Percentiles rank a stretch among this genome's conserved stretches.
These are phyloP conservation scores for Sebastiscus tertius DNA, from an alignment of 2,797 vertebrate genomes.

Conservation along the genomic window DNA sequence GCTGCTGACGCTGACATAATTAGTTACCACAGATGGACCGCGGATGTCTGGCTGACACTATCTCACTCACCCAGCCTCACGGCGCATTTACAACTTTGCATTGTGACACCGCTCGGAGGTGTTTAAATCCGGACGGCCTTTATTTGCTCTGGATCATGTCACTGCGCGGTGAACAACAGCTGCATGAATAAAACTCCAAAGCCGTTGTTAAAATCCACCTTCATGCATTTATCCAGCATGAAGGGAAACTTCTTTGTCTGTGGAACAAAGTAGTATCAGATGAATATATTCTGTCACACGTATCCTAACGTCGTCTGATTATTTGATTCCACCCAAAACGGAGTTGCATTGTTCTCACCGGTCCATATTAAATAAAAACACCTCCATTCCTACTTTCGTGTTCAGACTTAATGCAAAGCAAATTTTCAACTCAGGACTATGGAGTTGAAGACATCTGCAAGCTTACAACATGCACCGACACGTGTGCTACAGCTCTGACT, in stretches of 20 bases:
- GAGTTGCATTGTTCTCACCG: not conserved
- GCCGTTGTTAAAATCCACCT: not conserved
- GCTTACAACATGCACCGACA: not conserved
- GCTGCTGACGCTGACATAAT: slow-evolving; percentile 64
- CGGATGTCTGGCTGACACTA: slow-evolving; percentile 54
- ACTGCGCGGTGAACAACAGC: slow-evolving; percentile 1
- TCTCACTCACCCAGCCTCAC: slow-evolving; percentile 34
- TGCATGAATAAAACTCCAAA: not conserved
- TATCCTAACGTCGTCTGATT: not conserved
- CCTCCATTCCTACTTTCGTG: not conserved
- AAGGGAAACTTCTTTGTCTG: not conserved
- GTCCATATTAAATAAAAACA: not conserved
- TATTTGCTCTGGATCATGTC: slow-evolving; percentile 16
- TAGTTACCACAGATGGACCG: slow-evolving; percentile 69
- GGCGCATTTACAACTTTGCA: slow-evolving; percentile 25
- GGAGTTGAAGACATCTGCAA: not conserved
- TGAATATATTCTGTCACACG: not conserved
- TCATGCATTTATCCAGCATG: not conserved
- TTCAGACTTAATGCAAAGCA: not conserved
- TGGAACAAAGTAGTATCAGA: not conserved
- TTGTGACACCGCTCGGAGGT: slow-evolving; percentile 28
- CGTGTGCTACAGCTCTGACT: not conserved
- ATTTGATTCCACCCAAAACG: not conserved
- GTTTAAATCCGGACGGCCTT: slow-evolving; percentile 13
- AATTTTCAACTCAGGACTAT: not conserved